A percentile compares a stretch with the other conserved stretches of the same genome.
Evolutionary conservation across 2,888 invertebrate species (phyloP).

Genomic region (Leptinotarsa haldemani): DNA sequence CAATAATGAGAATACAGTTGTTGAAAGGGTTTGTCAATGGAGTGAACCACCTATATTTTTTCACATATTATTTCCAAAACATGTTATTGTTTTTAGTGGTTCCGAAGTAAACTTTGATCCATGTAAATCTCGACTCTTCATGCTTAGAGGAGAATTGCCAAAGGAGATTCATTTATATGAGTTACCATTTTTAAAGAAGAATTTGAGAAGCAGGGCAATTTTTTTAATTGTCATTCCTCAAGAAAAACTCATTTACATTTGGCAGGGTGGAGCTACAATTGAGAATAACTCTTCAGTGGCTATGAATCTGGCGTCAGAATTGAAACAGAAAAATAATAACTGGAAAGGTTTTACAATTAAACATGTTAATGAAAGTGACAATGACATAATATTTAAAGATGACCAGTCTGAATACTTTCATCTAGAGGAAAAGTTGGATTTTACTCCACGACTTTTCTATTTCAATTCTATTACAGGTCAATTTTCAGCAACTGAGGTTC

Average conservation of each 20-base stretch:
- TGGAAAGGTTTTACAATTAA: slow-evolving; percentile 43
- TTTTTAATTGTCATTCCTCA: slow-evolving; percentile 48
- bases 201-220: slow-evolving; percentile 49
- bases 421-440: slow-evolving; percentile 29
- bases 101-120: slow-evolving; percentile 40
- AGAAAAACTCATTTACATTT: slow-evolving; percentile 42
- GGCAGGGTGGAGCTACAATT: slow-evolving; percentile 47
- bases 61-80: slow-evolving; percentile 43
- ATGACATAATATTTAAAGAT: slow-evolving; percentile 42
- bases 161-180: slow-evolving; percentile 53
- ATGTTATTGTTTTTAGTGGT: slow-evolving; percentile 45
- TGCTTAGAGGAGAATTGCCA: slow-evolving; percentile 49
- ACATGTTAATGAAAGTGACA: slow-evolving; percentile 44
- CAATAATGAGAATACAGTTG: slow-evolving; percentile 47
- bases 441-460: slow-evolving; percentile 53
- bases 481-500: slow-evolving; percentile 50
- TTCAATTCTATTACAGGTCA: slow-evolving; percentile 50
- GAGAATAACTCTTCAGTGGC: slow-evolving; percentile 7
- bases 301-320: slow-evolving; percentile 31
- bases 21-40: slow-evolving; percentile 53
- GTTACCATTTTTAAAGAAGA: slow-evolving; percentile 46
- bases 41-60: slow-evolving; percentile 54
- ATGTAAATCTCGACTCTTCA: slow-evolving; percentile 44
- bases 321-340: slow-evolving; percentile 32
- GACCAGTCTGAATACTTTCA: slow-evolving; percentile 31